Base-by-base conservation (phyloP, 2,888 invertebrate species). In the Tribolium freemani region DNA sequence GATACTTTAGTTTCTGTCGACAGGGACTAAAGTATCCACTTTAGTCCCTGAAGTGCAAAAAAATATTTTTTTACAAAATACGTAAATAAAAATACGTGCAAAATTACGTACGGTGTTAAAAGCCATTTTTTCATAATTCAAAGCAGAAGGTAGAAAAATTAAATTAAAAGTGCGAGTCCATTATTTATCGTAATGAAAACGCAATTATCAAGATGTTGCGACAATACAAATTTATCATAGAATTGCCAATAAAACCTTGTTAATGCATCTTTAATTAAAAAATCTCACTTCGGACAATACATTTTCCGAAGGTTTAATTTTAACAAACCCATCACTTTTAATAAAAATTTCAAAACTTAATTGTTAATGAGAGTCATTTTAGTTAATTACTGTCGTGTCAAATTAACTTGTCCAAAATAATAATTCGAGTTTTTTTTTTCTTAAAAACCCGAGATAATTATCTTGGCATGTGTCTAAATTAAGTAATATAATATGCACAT, bases 151-250 rank as follows among this genome's bases (percentile, higher is more conserved):
- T 16, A 16, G 2, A 16, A 16, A 16, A 16, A 16, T 16, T 16
- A 16, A 16, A 16, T 16, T 16, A 16, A 16, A 16, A 26, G 26
- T 26, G 26, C 26, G 26, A 26, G 26, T 5, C 5, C 26, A 26
- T 26, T 26, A 26, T 5, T 26, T 26, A 26, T 26, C 26, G 46
- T 46, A 60, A 60, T 60, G 46, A 58, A 58, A 44, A 8, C n/a
- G 10, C 10, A 48, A 4, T 56, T 60, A 60, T 60, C 60, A 60
- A 60, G 60, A 60, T 60, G 11, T 60, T 60, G 21, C 46, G 46
- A 26, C 60, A 60, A 58, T 9, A 45, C 9, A 45, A 60, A 60
- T 45, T 60, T 21, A 60, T 48, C 20, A 60, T 60, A 46, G 45
- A 58, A 46, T 58, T 20, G 21, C 60, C 60, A 60, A 46, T 48